Percentiles rank a stretch among this genome's conserved stretches.
Evolutionary conservation across 2,113 vertebrate genomes (phyloP).

Genomic region (Scalopus aquaticus): DNA sequence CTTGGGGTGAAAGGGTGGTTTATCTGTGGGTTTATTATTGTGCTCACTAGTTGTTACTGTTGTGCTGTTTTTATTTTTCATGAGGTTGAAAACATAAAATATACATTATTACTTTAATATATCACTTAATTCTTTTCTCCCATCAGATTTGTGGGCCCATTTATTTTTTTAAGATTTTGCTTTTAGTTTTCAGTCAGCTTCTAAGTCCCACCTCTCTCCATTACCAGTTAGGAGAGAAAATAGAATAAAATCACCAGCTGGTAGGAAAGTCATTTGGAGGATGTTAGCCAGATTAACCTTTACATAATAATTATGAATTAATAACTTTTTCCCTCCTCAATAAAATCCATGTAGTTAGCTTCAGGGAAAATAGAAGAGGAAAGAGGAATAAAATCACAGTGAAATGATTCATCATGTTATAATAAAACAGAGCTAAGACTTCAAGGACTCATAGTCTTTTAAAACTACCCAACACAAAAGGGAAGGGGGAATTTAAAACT

Average conservation of each 20-base stretch:
- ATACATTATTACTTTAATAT: neutral
- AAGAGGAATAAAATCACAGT: conserved; percentile 51
- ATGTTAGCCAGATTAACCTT: conserved; percentile 66
- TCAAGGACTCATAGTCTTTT: conserved; percentile 44
- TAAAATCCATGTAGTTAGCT: conserved; percentile 60
- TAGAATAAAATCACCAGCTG: conserved; percentile 43
- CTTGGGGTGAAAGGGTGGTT: neutral
- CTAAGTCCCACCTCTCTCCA: neutral
- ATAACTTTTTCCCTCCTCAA: conserved; percentile 49
- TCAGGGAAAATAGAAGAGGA: conserved; percentile 25
- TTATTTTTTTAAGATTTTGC: conserved; percentile 11
- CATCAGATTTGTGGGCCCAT: neutral
- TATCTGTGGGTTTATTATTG: neutral
- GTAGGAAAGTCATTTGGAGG: conserved; percentile 59
- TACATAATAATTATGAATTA: conserved; percentile 69
- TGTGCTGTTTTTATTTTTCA: neutral
- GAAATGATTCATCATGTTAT: conserved; percentile 47
- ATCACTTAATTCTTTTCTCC: neutral
- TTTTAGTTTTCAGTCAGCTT: neutral
- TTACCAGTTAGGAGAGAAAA: neutral
- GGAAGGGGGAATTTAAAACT: conserved; percentile 16
- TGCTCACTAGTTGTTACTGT: neutral
- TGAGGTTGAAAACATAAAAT: neutral
- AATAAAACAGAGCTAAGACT: conserved; percentile 44
- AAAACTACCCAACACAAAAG: conserved; percentile 23